Base-by-base conservation (phyloP, 2,113 vertebrate species). In the Cyprinodon brontotheroides region DNA sequence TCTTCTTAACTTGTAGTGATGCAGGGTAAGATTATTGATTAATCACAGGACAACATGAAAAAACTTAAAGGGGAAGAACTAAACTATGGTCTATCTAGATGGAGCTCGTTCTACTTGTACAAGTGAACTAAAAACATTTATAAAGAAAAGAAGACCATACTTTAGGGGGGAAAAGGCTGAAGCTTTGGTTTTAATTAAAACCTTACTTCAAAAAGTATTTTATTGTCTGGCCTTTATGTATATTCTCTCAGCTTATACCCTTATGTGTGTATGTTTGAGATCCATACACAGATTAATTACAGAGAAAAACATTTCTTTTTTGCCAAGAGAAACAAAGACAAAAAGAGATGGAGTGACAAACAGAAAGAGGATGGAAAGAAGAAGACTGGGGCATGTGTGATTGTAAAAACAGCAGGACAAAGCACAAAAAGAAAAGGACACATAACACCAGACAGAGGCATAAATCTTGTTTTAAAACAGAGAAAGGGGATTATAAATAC, bases 401-500 rank as follows among this genome's bases (percentile, higher is more conserved):
- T 9, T 20, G 50, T 57, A 57, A 57, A 57, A 64, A 65, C 22
- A 61, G 4, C 20, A 9, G 40, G 39, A 68, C 0, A 22, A 41
- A 59, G 65, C 39, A 70, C 7, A 50, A 14, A 38, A 45, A 61
- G 66, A 66, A 8, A 66, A 0, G 38, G 17, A 68, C 36, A 47
- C 1, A 15, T 6, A 67, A 60, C 11, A 61, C 43, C 3, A 65
- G 62, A 63, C 57, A 36, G 73, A 75, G 78, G 50, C 2, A 57
- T 57, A 57, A 57, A 57, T 57, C 14, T 48, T 17, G 60, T 70
- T 68, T 63, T 70, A 64, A 83, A 85, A 65, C 36, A 57, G 50
- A 20, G 17, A 20, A 43, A 47, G 67, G 78, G 79, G 70, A 85
- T 40, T 68, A 41, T 81, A 73, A 78, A 85, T 78, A 17, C 43